Evolutionary conservation across 1,140 invertebrate genomes (phyloP).

Genomic region (Drosophila jambulina): DNA sequence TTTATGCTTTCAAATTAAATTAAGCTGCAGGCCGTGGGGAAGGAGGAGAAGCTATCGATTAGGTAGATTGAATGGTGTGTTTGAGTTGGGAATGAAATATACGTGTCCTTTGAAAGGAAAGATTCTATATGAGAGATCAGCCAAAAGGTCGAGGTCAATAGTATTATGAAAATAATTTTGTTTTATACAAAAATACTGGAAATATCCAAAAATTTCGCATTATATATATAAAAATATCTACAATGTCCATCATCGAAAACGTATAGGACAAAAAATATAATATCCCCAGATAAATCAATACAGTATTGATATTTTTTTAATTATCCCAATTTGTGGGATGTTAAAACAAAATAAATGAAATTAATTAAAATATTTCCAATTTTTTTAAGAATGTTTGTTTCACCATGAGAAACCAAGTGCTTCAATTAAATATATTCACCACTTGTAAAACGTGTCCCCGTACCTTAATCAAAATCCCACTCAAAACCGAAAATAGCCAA

Average conservation of each 20-base stretch:
- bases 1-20: slow-evolving; percentile 50
- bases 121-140: background rate
- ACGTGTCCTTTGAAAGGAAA: background rate
- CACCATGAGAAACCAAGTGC: background rate
- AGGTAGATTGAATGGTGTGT: slow-evolving; percentile 18
- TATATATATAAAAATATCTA: too few relatives aligned
- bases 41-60: slow-evolving; percentile 24
- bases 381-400: too few relatives aligned
- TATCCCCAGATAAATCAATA: too few relatives aligned
- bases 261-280: too few relatives aligned
- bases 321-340: too few relatives aligned
- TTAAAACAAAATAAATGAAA: too few relatives aligned
- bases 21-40: slow-evolving; percentile 4
- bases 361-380: background rate
- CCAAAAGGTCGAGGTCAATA: background rate
- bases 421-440: background rate
- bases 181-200: background rate
- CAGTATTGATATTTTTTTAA: too few relatives aligned
- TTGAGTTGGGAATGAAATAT: background rate
- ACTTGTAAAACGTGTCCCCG: background rate
- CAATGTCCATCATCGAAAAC: too few relatives aligned
- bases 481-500: background rate
- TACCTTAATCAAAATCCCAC: background rate
- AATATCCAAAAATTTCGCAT: too few relatives aligned
- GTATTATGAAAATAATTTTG: background rate